Base-by-base conservation (phyloP, 2,797 vertebrate species). In the Clarias platycephalus region DNA sequence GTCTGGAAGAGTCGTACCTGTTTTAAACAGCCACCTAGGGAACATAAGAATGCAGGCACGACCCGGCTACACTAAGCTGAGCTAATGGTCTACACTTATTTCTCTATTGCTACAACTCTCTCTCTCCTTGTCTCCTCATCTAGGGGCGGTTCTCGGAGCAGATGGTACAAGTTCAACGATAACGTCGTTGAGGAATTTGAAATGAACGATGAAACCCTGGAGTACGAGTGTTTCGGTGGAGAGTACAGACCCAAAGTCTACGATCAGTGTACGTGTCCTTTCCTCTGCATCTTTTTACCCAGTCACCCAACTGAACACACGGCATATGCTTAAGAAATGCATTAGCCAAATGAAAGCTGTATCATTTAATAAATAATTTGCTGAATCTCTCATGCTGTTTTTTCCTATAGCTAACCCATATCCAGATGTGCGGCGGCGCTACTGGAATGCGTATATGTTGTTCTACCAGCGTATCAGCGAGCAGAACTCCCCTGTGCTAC, bases 401-500 rank as follows among this genome's bases (percentile, higher is more conserved):
- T 44, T 66, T 66, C 24, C 57, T 71, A 31, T 91, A 99, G 98
- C 98, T 71, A 99, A 99, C 83, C 98, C 98, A 0, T 99, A 99
- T 90, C 97, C 98, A 2, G 98, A 99, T 0, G 95, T 99, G 53
- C 96, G 98, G 28, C 94, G 98, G 78, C 95, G 98, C 55, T 99
- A 99, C 93, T 99, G 98, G 98, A 99, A 99, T 0, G 98, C 98
- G 84, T 99, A 99, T 91, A 99, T 99, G 98, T 93, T 99, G 80
- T 99, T 99, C 90, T 99, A 99, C 92, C 98, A 99, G 92, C 96
- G 97, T 78, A 97, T 97, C 64, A 97, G 97, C 0, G 98, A 99
- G 86, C 97, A 98, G 90, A 99, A 97, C 92, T 99, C 98, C 0
- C 98, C 98, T 0, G 98, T 99, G 44, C 89, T 98, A 44, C 98